Base-by-base conservation (phyloP, 2,797 vertebrate genomes). In the Falco berigora region DNA sequence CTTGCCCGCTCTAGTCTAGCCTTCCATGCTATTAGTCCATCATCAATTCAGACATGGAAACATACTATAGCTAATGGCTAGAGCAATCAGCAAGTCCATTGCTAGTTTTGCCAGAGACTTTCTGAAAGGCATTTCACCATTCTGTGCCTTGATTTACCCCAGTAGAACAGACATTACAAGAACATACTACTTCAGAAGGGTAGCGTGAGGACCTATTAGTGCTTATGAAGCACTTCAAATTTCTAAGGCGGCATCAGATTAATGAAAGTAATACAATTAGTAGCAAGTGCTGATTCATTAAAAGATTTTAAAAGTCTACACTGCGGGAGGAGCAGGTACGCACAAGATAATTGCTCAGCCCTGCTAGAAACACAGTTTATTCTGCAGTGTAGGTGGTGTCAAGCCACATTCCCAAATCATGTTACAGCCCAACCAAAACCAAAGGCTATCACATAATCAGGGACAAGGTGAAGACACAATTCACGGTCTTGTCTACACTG, bases 351-450 rank as follows among this genome's bases (percentile, higher is more conserved):
- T 50, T 82, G 49, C 56, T 88, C 50, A 91, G 2, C 42, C 68
- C 22, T 55, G 63, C 28, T 55, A 63, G 46, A 28, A 94, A 61
- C 66, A 56, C 27, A 13, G 47, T 77, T 93, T 61, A 67, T 85
- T 80, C 56, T 58, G 34, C 61, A 79, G 67, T 3, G 5, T 18
- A 40, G 63, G 28, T 61, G 28, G 72, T 67, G 71, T 71, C 77
- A 83, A 92, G 67, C 56, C 74, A 74, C 63, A 38, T 94, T 95
- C 82, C 91, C 90, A 93, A 95, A 88, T 69, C 62, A 86, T 19
- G 15, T 85, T 67, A 64, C 17, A 91, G 77, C 71, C 88, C 77
- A 95, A 30, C 17, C 58, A 53, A 90, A 82, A 81, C 8, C 36
- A 91, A 82, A 95, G 67, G 83, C 73, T 86, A 73, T 79, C 21